A percentile compares a stretch with the other conserved stretches of the same genome.
Evolutionary conservation across 1,140 invertebrate species (phyloP).

Genomic region (Papilio helenus): DNA sequence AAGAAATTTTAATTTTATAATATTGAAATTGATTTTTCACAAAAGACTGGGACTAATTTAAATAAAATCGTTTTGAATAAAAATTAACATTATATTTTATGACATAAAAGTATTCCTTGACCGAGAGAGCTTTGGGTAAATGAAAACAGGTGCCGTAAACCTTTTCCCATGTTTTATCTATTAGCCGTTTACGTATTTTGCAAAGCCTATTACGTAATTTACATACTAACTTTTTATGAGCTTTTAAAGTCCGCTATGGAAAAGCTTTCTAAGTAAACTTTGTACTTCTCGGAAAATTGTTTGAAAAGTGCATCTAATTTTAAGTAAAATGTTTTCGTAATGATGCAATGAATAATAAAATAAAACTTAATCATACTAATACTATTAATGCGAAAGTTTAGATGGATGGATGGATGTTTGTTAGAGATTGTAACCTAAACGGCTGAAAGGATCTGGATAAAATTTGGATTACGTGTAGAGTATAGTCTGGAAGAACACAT

Average conservation of each 20-base stretch:
- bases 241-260: background rate
- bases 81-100: background rate
- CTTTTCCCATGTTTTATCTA: conserved; percentile 1
- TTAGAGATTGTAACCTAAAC: no score
- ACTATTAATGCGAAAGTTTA: no score
- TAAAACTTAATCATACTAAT: no score
- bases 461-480: no score
- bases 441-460: no score
- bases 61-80: no score
- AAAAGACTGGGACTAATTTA: background rate
- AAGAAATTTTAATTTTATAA: no score
- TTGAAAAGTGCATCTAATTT: background rate
- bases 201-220: conserved; percentile 5
- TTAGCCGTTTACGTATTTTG: background rate
- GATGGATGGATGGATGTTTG: no score
- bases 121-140: background rate
- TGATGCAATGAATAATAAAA: no score
- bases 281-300: background rate
- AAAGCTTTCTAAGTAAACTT: background rate
- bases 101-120: background rate
- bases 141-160: conserved; percentile 1
- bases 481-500: no score
- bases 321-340: no score
- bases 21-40: background rate
- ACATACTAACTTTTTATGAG: background rate